These are phyloP conservation scores for Laticauda laticaudata DNA, from an alignment of 2,113 vertebrate species.

Conservation along the genomic window DNA sequence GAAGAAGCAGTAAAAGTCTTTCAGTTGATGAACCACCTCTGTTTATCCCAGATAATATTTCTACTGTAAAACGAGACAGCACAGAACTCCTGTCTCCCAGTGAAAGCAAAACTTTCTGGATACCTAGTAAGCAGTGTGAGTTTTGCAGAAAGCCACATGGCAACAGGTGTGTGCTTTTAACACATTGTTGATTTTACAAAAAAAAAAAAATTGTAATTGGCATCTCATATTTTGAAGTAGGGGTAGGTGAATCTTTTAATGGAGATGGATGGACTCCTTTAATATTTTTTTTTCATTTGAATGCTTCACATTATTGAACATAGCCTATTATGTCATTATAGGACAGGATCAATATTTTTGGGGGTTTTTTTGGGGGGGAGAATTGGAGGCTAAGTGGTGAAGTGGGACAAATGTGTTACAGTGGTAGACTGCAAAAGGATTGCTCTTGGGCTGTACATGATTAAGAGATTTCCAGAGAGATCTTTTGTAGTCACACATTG, in stretches of 20 bases:
- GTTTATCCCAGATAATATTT: constrained; percentile 97
- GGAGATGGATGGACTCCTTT: background rate
- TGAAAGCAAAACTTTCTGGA: constrained; percentile 82
- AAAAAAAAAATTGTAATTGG: background rate
- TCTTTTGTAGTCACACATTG: background rate
- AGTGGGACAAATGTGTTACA: background rate
- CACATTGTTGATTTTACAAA: background rate
- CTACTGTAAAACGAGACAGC: constrained; percentile 82
- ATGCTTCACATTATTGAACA: background rate
- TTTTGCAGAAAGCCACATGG: constrained; percentile 94
- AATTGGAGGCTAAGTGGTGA: background rate
- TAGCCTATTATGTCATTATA: background rate
- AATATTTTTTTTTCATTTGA: background rate
- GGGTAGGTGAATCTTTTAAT: background rate
- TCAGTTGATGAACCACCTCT: constrained; percentile 94
- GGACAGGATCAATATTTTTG: background rate
- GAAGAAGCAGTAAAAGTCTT: constrained; percentile 83
- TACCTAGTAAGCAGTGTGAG: constrained; percentile 91
- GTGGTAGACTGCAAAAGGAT: background rate
- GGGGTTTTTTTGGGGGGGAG: background rate
- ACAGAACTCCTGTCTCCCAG: constrained; percentile 74
- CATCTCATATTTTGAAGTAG: background rate
- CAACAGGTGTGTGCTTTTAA: constrained; percentile 83
- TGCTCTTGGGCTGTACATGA: background rate
- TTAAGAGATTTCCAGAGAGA: background rate